Percentiles rank a stretch among this genome's conserved stretches.
These are phyloP conservation scores for Trissonchulus sp. DNA, from an alignment of 2,888 invertebrate species.

Conservation along the genomic window DNA sequence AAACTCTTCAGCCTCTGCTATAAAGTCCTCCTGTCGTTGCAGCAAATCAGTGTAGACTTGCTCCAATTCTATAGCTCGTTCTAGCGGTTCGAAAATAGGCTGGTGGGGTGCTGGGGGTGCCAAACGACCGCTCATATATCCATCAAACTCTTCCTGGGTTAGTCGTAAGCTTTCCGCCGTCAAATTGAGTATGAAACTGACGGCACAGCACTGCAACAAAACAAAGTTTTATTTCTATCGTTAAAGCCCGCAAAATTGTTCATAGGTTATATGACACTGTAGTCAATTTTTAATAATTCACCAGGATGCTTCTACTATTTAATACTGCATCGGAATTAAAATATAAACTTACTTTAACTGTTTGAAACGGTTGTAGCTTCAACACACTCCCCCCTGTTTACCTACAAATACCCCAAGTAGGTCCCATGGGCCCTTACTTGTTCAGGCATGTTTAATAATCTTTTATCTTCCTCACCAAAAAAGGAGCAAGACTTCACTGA, in stretches of 20 bases:
- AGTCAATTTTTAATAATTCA: no score
- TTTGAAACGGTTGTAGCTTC: no score
- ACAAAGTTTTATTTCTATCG: conserved; percentile 33
- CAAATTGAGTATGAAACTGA: conserved; percentile 91
- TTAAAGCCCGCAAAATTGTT: neutral
- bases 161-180: conserved; percentile 86
- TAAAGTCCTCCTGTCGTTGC: neutral
- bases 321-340: no score
- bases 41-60: neutral
- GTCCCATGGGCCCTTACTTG: no score
- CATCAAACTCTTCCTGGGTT: conserved; percentile 79
- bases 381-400: no score
- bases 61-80: neutral
- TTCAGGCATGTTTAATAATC: no score
- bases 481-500: no score
- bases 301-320: no score
- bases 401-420: no score
- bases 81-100: conserved; percentile 20
- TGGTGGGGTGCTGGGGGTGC: conserved; percentile 16
- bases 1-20: neutral
- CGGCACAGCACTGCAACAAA: conserved; percentile 79
- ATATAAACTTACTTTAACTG: no score
- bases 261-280: neutral
- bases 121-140: conserved; percentile 21
- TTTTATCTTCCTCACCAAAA: no score